Percentiles rank a stretch among this genome's conserved stretches.
Conservation (phyloP, 2,797 vertebrate genomes). For the Sebastes oblongus region DNA sequence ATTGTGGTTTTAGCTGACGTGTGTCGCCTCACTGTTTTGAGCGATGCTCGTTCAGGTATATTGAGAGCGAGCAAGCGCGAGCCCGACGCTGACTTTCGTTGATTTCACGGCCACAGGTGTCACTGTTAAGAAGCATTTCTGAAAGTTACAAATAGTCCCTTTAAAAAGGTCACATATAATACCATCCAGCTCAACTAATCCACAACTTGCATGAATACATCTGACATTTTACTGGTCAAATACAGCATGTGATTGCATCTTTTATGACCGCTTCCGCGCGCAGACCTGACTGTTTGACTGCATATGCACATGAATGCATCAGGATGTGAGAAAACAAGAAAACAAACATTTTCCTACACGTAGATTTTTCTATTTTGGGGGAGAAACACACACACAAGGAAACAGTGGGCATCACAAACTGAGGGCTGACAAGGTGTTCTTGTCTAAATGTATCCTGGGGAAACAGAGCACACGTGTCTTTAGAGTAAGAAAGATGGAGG, state of each 20-base stretch:
- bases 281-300: not conserved
- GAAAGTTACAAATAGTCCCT: too few species aligned
- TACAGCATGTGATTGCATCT: not conserved
- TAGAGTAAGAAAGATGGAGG: constrained; percentile 17
- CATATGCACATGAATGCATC: not conserved
- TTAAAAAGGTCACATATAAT: not conserved
- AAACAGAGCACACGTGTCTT: constrained; percentile 29
- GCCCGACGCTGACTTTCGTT: too few species aligned
- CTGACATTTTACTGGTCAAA: not conserved
- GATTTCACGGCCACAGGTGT: too few species aligned
- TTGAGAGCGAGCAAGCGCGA: too few species aligned
- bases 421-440: constrained; percentile 30
- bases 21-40: too few species aligned
- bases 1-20: too few species aligned
- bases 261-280: not conserved
- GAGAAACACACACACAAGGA: constrained; percentile 9
- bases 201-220: not conserved
- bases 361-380: constrained; percentile 41
- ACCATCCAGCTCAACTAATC: not conserved
- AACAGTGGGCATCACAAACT: constrained; percentile 42
- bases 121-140: too few species aligned
- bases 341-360: not conserved
- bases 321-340: not conserved
- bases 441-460: constrained; percentile 38
- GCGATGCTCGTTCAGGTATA: too few species aligned